Evolutionary conservation across 2,888 invertebrate species (phyloP), one percentile per base, ranked within the genome.

Genomic region (Cephus spinipes): DNA sequence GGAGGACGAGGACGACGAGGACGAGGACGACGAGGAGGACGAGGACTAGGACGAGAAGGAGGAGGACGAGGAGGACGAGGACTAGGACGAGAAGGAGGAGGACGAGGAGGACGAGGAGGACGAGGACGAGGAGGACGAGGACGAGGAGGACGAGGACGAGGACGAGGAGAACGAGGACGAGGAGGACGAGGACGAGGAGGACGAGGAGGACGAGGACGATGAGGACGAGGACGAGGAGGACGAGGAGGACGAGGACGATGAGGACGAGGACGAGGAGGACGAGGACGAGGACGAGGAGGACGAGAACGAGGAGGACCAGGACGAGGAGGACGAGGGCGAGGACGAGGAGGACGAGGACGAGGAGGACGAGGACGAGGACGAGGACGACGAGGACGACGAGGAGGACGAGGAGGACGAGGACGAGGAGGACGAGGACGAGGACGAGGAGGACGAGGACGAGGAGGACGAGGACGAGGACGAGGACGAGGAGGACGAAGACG

Each of bases 321-420:
- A n/a, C n/a, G n/a, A n/a, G 68, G n/a, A n/a, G n/a, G n/a, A n/a
- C n/a, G n/a, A n/a, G n/a, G n/a, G n/a, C n/a, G n/a, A n/a, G n/a
- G n/a, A 68, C 68, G 68, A 68, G 12, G 68, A 68, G 68, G 68
- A 68, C 68, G 68, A 68, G 68, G 68, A 68, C 68, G 68, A 68
- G 68, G 68, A 68, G 12, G 68, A 68, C 68, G 68, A 68, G 68
- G 68, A 68, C 68, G 68, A 68, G 68, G 68, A 68, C 68, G 68
- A 68, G 68, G 68, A 68, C 68, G 68, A 68, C 68, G 68, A 68
- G 68, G 68, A 68, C 68, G 68, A 68, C 12, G 68, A 68, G 12
- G 68, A 68, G 12, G 68, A 68, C 12, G 68, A 68, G 12, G 68
- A 68, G 68, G 68, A 68, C 68, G 68, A 68, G 68, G 68, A 68